Evolutionary conservation across 2,797 vertebrate species (phyloP), one percentile per base, ranked within the genome.

Genomic region (Poecile montanus): DNA sequence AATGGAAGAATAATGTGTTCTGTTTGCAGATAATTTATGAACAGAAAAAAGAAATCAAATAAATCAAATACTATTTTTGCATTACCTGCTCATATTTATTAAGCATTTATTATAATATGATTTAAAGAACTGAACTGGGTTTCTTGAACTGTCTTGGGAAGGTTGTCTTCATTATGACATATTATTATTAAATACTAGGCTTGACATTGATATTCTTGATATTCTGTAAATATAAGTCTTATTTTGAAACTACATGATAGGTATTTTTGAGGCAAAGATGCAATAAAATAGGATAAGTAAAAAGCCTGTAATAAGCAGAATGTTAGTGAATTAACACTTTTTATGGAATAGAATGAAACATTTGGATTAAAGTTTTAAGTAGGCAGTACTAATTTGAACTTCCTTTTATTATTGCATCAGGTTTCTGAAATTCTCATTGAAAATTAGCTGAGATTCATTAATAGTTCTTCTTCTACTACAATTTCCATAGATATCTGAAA

Each of bases 11-110:
- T 82, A 95, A 56, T 77, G 47, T 80, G 42, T 40, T 89, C 53
- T 77, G 9, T 74, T 89, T 76, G 38, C 61, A 65, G 86, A 56
- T 48, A 87, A 92, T 74, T 96, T 94, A 67, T 78, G 68, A 96
- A 68, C 25, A 92, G 47, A 84, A 91, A 87, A 89, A 83, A 87
- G 45, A 40, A 77, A 76, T 66, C 6, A 85, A 87, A 58, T 68
- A 93, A 88, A 91, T 78, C 5, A 88, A 91, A 81, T 68, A 65
- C 23, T 73, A 27, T 76, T 89, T 96, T 77, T 93, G 4, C 82
- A 87, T 76, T 85, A 67, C 60, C 32, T 86, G 25, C 15, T 88
- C 27, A 62, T 23, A 66, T 93, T 85, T 94, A 86, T 84, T 68
- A 88, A 90, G 58, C 22, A 58, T 66, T 61, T 72, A 88, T 88